phyloP scores from a whole-genome alignment of 2,113 vertebrate species.

The Cacatua alba region DNA sequence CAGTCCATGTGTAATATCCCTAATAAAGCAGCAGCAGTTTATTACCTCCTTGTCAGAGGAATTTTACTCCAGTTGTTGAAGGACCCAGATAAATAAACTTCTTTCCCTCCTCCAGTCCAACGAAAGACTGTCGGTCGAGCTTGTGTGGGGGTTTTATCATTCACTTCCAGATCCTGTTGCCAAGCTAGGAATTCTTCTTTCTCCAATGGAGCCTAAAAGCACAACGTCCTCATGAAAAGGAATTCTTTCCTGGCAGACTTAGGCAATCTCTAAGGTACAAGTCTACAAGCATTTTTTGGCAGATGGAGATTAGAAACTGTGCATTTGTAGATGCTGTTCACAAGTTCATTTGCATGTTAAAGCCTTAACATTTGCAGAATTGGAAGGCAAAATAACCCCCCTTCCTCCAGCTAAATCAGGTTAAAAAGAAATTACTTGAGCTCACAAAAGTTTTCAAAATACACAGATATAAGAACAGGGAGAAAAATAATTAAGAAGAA shows the following conservation, averaged over 20 bases:
- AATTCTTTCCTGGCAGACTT: neutral
- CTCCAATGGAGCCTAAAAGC: slow-evolving; percentile 79
- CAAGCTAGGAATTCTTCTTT: slow-evolving; percentile 94
- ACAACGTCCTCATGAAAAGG: neutral
- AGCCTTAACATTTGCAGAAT: neutral
- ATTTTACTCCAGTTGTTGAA: slow-evolving; percentile 99
- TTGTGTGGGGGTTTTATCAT: slow-evolving; percentile 79
- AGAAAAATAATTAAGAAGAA: neutral
- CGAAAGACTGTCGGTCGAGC: slow-evolving; percentile 92
- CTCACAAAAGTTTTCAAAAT: neutral
- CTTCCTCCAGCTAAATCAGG: neutral
- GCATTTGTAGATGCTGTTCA: neutral
- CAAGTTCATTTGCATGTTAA: neutral
- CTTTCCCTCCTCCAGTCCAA: slow-evolving; percentile 90
- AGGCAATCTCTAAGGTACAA: neutral
- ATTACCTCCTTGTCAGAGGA: slow-evolving; percentile 92
- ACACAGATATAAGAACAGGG: neutral
- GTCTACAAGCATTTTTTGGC: neutral
- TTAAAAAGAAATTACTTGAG: neutral
- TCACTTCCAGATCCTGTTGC: slow-evolving; percentile 92
- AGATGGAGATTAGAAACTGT: neutral
- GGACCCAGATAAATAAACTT: slow-evolving; percentile 94
- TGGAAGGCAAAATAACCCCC: neutral
- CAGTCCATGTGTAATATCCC: accelerated
- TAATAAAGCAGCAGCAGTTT: neutral